Evolutionary conservation across 2,888 invertebrate species (phyloP).

Genomic region (Eulithis testata): DNA sequence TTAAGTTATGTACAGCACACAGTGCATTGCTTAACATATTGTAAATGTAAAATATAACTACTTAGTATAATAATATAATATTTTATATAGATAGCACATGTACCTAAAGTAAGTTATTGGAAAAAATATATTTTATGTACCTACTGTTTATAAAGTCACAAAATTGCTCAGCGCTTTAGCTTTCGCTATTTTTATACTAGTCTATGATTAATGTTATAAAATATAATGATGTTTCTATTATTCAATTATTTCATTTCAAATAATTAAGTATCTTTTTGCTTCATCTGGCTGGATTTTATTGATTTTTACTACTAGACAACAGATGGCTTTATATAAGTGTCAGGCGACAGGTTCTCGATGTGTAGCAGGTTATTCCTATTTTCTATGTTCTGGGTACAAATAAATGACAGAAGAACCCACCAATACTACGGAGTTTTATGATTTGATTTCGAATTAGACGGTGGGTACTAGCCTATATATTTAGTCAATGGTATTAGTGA

Average conservation of each 20-base stretch:
- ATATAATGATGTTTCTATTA: constrained; percentile 71
- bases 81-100: constrained; percentile 44
- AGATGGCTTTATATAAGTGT: no score
- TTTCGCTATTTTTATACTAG: constrained; percentile 83
- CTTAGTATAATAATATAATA: constrained; percentile 6
- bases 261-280: no score
- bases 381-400: no score
- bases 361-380: no score
- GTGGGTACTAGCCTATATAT: no score
- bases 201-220: constrained; percentile 72
- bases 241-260: constrained; percentile 41
- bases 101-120: constrained; percentile 45
- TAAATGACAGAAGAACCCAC: no score
- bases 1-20: constrained; percentile 20
- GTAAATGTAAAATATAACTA: constrained; percentile 20
- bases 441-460: no score
- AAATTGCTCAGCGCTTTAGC: constrained; percentile 79
- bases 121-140: constrained; percentile 34
- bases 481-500: no score
- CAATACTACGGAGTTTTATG: no score
- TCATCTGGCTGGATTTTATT: no score
- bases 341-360: no score
- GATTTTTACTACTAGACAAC: no score
- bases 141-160: constrained; percentile 58
- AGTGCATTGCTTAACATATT: constrained; percentile 21